phyloP scores from a whole-genome alignment of 2,113 vertebrate species.

The Macrotis lagotis region DNA sequence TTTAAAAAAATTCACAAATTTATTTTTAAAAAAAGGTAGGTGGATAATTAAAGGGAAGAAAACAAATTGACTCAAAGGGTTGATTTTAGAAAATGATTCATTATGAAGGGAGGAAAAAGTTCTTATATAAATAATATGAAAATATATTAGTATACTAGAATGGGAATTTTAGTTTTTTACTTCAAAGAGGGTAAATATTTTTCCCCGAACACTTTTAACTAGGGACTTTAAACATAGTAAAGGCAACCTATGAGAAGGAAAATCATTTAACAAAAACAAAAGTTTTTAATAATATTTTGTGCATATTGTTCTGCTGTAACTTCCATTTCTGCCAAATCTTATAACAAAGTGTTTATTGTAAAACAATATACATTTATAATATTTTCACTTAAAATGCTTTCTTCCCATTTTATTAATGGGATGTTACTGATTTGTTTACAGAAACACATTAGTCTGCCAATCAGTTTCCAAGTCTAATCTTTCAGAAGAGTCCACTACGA shows the following conservation, averaged over 20 bases:
- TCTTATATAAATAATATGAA: slow-evolving; percentile 74
- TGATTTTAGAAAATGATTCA: slow-evolving; percentile 38
- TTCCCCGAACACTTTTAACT: slow-evolving; percentile 78
- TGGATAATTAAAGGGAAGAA: slow-evolving; percentile 49
- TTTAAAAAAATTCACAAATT: not conserved
- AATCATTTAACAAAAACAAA: slow-evolving; percentile 76
- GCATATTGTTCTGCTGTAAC: not conserved
- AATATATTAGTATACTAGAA: slow-evolving; percentile 75
- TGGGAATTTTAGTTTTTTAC: slow-evolving; percentile 76
- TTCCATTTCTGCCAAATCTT: not conserved
- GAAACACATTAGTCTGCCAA: slow-evolving; percentile 52
- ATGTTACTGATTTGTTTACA: slow-evolving; percentile 18
- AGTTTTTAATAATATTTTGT: not conserved
- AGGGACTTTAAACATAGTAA: slow-evolving; percentile 78
- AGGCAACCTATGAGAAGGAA: slow-evolving; percentile 65
- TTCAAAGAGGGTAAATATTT: slow-evolving; percentile 82
- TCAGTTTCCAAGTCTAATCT: slow-evolving; percentile 17
- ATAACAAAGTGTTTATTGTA: not conserved
- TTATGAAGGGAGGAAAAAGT: slow-evolving; percentile 72
- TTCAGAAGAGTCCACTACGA: slow-evolving; percentile 44
- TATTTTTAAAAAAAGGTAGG: not conserved
- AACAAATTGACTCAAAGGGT: slow-evolving; percentile 47
- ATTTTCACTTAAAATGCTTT: not conserved
- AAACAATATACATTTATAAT: not conserved
- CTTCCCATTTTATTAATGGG: not conserved